These are phyloP conservation scores for Noctua janthe DNA, from an alignment of 2,888 invertebrate genomes.

Conservation along the genomic window DNA sequence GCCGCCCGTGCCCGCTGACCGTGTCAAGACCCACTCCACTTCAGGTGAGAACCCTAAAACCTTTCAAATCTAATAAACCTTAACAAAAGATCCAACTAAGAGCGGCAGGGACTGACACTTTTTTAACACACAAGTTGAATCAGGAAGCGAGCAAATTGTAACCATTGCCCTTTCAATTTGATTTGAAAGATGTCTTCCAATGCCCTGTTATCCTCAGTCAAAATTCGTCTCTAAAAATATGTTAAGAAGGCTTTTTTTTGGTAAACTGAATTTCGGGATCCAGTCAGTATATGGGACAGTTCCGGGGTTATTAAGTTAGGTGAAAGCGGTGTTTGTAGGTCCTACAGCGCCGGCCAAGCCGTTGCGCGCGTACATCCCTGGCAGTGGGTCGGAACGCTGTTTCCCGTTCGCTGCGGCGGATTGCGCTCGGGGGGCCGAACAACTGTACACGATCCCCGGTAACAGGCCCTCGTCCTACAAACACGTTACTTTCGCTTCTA, in stretches of 20 bases:
- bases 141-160: conserved; percentile 43
- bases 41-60: conserved; percentile 69
- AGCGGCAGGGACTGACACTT: conserved; percentile 18
- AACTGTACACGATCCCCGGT: conserved; percentile 87
- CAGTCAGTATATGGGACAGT: conserved; percentile 24
- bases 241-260: neutral
- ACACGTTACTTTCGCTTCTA: conserved; percentile 77
- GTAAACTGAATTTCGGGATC: neutral
- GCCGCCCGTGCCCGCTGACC: conserved; percentile 90
- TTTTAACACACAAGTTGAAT: conserved; percentile 49
- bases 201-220: neutral
- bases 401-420: conserved; percentile 81
- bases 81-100: conserved; percentile 28
- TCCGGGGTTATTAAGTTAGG: conserved; percentile 64
- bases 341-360: conserved; percentile 82
- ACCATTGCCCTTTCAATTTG: conserved; percentile 41
- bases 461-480: conserved; percentile 74
- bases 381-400: conserved; percentile 84
- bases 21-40: conserved; percentile 88
- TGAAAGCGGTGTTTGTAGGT: conserved; percentile 82
- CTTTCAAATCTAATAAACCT: conserved; percentile 43
- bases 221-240: conserved; percentile 3
- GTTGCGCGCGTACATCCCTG: conserved; percentile 82
- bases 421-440: conserved; percentile 81
- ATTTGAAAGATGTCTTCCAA: conserved; percentile 34